Percentiles rank a stretch among this genome's conserved stretches.
These are phyloP conservation scores for Heliconius ethilla DNA, from an alignment of 2,888 invertebrate genomes.

Conservation along the genomic window DNA sequence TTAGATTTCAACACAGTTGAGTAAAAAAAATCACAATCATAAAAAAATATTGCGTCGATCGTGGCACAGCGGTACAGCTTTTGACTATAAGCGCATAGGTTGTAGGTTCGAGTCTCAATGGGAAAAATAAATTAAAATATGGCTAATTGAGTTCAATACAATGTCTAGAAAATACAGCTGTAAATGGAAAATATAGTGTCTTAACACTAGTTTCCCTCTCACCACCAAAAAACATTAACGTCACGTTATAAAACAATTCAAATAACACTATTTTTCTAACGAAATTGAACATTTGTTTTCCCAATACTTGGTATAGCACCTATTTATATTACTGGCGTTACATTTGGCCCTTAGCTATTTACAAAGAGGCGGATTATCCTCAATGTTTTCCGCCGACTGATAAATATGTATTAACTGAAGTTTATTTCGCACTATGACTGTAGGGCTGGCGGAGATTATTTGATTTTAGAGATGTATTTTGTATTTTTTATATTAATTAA, in stretches of 20 bases:
- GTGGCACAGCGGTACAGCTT: no score
- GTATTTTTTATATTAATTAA: no score
- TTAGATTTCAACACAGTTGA: no score
- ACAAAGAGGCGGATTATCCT: constrained; percentile 39
- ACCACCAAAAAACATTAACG: neutral
- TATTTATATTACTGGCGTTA: constrained; percentile 33
- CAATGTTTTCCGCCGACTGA: constrained; percentile 39
- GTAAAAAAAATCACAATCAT: no score
- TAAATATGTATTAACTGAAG: constrained; percentile 48
- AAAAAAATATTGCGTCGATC: no score
- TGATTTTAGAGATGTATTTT: no score
- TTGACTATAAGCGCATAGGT: no score
- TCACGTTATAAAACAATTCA: neutral
- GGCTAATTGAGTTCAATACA: no score
- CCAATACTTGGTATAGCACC: constrained; percentile 8
- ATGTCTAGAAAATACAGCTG: no score
- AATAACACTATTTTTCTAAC: neutral
- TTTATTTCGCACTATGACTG: constrained; percentile 43
- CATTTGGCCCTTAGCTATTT: constrained; percentile 41
- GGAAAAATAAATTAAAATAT: no score
- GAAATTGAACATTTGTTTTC: neutral
- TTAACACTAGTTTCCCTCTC: neutral
- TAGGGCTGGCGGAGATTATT: constrained; percentile 36
- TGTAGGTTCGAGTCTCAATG: no score
- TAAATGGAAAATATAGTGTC: neutral